These are phyloP conservation scores for Polymixis flavicincta DNA, from an alignment of 2,888 invertebrate genomes.

Conservation along the genomic window DNA sequence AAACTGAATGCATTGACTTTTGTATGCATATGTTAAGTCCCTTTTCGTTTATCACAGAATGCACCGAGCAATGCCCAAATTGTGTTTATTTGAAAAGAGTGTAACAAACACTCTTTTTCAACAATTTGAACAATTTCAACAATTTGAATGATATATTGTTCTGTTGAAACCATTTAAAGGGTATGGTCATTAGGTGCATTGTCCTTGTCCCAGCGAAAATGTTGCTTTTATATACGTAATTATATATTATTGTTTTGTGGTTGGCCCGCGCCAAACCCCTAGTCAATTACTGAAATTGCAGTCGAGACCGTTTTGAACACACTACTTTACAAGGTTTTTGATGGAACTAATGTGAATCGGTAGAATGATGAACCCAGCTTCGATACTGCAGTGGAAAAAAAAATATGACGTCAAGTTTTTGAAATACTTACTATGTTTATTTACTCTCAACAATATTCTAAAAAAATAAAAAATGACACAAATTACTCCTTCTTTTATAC, in stretches of 20 bases:
- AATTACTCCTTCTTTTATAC: no score
- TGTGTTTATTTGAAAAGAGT: slow-evolving; percentile 9
- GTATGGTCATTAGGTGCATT: slow-evolving; percentile 38
- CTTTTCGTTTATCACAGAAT: slow-evolving; percentile 12
- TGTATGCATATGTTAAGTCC: slow-evolving; percentile 38
- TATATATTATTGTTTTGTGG: slow-evolving; percentile 22
- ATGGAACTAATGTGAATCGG: no score
- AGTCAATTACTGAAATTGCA: slow-evolving; percentile 41
- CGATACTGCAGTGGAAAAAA: no score
- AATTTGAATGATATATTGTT: slow-evolving; percentile 8
- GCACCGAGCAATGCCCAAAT: slow-evolving; percentile 14
- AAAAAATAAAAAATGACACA: no score
- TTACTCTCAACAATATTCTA: no score
- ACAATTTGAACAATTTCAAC: slow-evolving; percentile 19
- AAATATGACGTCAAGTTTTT: no score
- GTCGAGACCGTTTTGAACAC: slow-evolving; percentile 21
- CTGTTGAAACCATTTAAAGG: slow-evolving; percentile 20
- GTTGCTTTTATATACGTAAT: slow-evolving; percentile 37
- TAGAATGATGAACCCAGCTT: no score
- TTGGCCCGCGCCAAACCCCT: slow-evolving; percentile 1
- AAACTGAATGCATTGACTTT: slow-evolving; percentile 41
- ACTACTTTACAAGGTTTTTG: no score
- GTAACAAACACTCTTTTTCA: no score
- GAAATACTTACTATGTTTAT: no score
- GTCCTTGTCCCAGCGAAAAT: slow-evolving; percentile 35